Percentiles rank a stretch among this genome's conserved stretches.
Evolutionary conservation across 1,140 invertebrate species (phyloP).

Genomic region (Hyposmocoma kahamanoa): DNA sequence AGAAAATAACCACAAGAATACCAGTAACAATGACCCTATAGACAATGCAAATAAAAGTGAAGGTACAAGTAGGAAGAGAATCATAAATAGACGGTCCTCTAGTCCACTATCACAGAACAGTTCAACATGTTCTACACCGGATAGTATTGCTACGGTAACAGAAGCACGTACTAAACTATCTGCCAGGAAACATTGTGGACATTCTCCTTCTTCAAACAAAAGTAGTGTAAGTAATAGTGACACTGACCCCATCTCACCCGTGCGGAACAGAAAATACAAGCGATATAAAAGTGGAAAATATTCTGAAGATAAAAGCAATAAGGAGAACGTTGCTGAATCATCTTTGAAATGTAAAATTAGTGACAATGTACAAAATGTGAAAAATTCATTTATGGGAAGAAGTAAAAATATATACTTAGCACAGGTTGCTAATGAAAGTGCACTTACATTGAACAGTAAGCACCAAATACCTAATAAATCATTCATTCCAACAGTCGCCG

Average conservation of each 20-base stretch:
- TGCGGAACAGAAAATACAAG: slow-evolving; percentile 30
- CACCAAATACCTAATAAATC: slow-evolving; percentile 19
- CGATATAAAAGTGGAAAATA: slow-evolving; percentile 22
- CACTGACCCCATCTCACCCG: slow-evolving; percentile 10
- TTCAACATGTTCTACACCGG: slow-evolving; percentile 49
- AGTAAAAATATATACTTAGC: slow-evolving; percentile 35
- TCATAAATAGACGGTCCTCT: slow-evolving; percentile 15
- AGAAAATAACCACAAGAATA: slow-evolving; percentile 22
- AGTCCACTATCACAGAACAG: slow-evolving; percentile 43
- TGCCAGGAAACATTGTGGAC: slow-evolving; percentile 16
- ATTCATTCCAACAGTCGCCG: slow-evolving; percentile 11
- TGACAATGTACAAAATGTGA: slow-evolving; percentile 9
- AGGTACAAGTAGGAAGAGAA: slow-evolving; percentile 15
- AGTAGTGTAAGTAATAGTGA: slow-evolving; percentile 15
- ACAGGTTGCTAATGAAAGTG: slow-evolving; percentile 22
- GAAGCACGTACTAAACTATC: slow-evolving; percentile 17
- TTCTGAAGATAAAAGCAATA: slow-evolving; percentile 26
- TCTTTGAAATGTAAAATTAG: slow-evolving; percentile 22
- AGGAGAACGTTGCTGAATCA: slow-evolving; percentile 45
- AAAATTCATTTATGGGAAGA: slow-evolving; percentile 21
- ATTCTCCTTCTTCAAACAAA: slow-evolving; percentile 25
- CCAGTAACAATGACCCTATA: slow-evolving; percentile 11
- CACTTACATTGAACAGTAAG: slow-evolving; percentile 12
- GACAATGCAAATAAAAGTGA: slow-evolving; percentile 10
- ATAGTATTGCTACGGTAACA: slow-evolving; percentile 46